Conservation (phyloP, 2,113 vertebrate species). For the Seriola quinqueradiata region DNA sequence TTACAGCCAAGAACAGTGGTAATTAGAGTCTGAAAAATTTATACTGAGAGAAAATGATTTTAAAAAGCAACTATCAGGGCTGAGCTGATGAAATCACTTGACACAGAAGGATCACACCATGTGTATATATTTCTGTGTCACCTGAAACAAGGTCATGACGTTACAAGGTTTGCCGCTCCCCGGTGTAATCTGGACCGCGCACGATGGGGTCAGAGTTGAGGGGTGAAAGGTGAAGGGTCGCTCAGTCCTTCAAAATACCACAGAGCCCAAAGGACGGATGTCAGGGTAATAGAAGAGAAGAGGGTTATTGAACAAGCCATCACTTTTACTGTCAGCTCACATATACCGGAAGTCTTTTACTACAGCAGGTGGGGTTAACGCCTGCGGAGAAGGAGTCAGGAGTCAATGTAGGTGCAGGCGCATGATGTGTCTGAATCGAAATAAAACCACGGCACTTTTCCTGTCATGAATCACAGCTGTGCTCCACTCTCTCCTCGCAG, state of each 20-base stretch:
- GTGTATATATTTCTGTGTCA: constrained; percentile 29
- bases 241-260: constrained; percentile 48
- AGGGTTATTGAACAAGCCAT: constrained; percentile 62
- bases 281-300: constrained; percentile 40
- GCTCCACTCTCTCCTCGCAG: neutral
- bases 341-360: constrained; percentile 63
- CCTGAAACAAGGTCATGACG: constrained; percentile 42
- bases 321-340: constrained; percentile 66
- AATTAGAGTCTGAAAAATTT: constrained; percentile 52
- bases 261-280: constrained; percentile 49
- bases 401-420: constrained; percentile 36
- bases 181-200: constrained; percentile 36
- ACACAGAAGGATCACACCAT: constrained; percentile 15
- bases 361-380: constrained; percentile 17
- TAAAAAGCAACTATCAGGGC: constrained; percentile 1
- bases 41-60: constrained; percentile 26
- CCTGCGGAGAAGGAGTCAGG: constrained; percentile 16
- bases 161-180: constrained; percentile 64
- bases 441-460: constrained; percentile 42
- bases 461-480: constrained; percentile 41
- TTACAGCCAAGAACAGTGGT: neutral
- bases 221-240: constrained; percentile 63
- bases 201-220: constrained; percentile 52
- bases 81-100: constrained; percentile 29
- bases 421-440: neutral